These are phyloP conservation scores for Tridacna crocea DNA, from an alignment of 2,888 invertebrate genomes.

Conservation along the genomic window DNA sequence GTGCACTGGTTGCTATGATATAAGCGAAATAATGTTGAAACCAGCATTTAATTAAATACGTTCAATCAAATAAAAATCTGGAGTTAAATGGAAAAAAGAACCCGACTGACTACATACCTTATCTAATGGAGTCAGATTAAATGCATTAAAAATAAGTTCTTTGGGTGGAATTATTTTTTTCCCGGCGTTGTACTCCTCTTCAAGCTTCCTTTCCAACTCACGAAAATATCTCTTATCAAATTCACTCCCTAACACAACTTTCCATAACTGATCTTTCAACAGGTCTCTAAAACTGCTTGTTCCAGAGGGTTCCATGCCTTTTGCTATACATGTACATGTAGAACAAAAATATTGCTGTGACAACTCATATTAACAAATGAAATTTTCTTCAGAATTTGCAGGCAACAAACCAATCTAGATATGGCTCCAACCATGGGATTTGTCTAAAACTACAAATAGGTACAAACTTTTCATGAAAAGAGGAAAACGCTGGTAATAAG, in stretches of 20 bases:
- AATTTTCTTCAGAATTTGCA: too few species aligned
- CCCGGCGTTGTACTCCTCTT: slow-evolving; percentile 69
- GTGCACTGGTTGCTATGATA: too few species aligned
- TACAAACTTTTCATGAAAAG: background rate
- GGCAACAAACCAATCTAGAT: too few species aligned
- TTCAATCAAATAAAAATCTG: too few species aligned
- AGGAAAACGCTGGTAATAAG: background rate
- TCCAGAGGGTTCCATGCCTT: background rate
- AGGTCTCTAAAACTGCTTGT: slow-evolving; percentile 31
- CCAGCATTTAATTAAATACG: too few species aligned
- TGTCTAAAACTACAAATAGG: background rate
- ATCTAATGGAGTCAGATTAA: slow-evolving; percentile 82
- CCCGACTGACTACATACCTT: slow-evolving; percentile 68
- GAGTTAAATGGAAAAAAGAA: too few species aligned
- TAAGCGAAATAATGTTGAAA: too few species aligned
- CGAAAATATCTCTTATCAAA: slow-evolving; percentile 79
- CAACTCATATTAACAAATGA: too few species aligned
- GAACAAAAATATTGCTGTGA: too few species aligned
- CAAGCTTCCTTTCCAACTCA: slow-evolving; percentile 75
- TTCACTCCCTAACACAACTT: slow-evolving; percentile 67
- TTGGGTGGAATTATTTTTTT: slow-evolving; percentile 82
- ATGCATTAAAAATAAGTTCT: slow-evolving; percentile 83
- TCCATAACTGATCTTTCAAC: slow-evolving; percentile 70
- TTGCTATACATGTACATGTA: too few species aligned
- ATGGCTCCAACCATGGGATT: too few species aligned